Percentiles rank a stretch among this genome's conserved stretches.
Conservation (phyloP, 2,797 vertebrate species). For the Hoplostethus atlanticus region DNA sequence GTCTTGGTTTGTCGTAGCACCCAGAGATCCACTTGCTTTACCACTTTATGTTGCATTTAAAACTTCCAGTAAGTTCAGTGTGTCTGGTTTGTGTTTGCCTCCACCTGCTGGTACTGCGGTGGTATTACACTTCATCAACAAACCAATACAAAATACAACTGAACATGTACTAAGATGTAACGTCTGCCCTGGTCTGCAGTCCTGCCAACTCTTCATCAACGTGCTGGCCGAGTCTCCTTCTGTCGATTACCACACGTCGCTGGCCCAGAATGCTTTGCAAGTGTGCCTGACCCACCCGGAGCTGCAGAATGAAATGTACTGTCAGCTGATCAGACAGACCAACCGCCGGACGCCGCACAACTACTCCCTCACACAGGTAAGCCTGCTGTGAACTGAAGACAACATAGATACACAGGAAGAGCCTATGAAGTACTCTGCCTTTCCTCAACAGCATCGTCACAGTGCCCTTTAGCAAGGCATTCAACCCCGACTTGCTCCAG, state of each 20-base stretch:
- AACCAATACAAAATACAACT: background rate
- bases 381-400: conserved; percentile 24
- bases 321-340: conserved; percentile 95
- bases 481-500: background rate
- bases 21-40: background rate
- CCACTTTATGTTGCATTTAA: background rate
- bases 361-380: conserved; percentile 92
- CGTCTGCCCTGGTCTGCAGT: conserved; percentile 78
- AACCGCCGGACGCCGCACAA: conserved; percentile 88
- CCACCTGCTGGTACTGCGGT: conserved; percentile 58
- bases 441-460: background rate
- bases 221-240: conserved; percentile 94
- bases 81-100: conserved; percentile 42
- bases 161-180: background rate
- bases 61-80: background rate
- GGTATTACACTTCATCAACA: background rate
- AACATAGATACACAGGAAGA: background rate
- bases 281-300: conserved; percentile 94
- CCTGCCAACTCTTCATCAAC: conserved; percentile 97
- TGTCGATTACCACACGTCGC: conserved; percentile 94
- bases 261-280: conserved; percentile 95
- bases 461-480: background rate
- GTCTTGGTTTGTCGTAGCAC: background rate
- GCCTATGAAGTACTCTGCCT: background rate
- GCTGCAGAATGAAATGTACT: conserved; percentile 97